Evolutionary conservation across 2,113 vertebrate genomes (phyloP), one percentile per base, ranked within the genome.

Genomic region (Zosterops japonicus): DNA sequence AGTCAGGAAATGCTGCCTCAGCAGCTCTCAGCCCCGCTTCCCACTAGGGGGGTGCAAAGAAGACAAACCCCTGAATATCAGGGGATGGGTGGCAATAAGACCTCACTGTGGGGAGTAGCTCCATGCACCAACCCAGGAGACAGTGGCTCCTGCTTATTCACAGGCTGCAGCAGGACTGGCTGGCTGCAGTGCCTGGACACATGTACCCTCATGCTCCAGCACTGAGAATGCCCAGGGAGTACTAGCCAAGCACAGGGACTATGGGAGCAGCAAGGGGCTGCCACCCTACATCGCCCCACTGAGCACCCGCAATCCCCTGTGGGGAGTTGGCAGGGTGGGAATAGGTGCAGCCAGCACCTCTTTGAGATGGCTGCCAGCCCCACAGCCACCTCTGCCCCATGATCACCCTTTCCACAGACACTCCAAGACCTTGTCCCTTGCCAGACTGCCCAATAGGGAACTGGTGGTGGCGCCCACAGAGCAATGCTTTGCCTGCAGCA

Each of bases 341-440:
- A 70, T 2, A 2, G 31, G 49, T 1, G 0, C 29, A 68, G 49
- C n/a, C 2, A 0, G 61, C 71, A 49, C 10, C 14, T 12, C 60
- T 74, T 33, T 1, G 11, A 72, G 41, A 33, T 2, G 22, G 50
- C 0, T 4, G 33, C 23, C 6, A 68, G 47, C 31, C 49, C 70
- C 42, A 61, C 9, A 56, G 60, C 21, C 2, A 0, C 36, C 56
- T 71, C 71, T 0, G 0, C 21, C 20, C 61, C 4, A 8, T 1
- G 22, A 84, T 59, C 39, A n/a, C 9, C 23, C 36, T 46, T 79
- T 47, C 47, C 21, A 55, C 5, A 3, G 24, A 20, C 28, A 64
- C 44, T 36, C 28, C 0, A 1, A 47, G 11, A 57, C 42, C 11
- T 78, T 1, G 3, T 56, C 41, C 55, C 49, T 25, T 41, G 50